Conservation (phyloP, 2,797 vertebrate species). For the Cyprinodon diabolis region DNA sequence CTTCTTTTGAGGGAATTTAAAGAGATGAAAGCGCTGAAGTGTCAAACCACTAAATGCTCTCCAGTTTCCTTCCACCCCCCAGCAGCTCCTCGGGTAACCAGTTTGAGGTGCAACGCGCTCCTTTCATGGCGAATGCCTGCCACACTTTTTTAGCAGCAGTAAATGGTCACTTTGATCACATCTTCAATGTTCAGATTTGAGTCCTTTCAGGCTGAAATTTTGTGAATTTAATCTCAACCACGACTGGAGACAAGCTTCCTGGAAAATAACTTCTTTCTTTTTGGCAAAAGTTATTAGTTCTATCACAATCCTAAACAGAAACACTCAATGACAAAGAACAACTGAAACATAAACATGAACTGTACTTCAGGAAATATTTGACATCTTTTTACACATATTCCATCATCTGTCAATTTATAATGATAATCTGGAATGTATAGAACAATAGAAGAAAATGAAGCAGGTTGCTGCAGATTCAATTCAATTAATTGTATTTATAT, state of each 20-base stretch:
- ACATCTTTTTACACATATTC: too few species aligned
- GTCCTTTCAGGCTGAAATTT: not conserved
- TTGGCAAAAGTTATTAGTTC: not conserved
- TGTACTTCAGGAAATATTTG: too few species aligned
- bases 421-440: not conserved
- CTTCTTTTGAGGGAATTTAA: too few species aligned
- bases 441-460: not conserved
- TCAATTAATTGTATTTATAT: too few species aligned
- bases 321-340: too few species aligned
- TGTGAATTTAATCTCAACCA: not conserved
- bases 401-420: too few species aligned
- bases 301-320: too few species aligned
- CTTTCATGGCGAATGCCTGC: not conserved
- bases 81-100: not conserved
- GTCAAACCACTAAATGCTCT: not conserved
- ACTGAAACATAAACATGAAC: too few species aligned
- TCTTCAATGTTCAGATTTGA: not conserved
- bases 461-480: too few species aligned
- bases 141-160: not conserved
- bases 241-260: not conserved
- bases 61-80: not conserved
- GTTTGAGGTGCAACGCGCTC: not conserved
- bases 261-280: not conserved
- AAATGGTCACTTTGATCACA: not conserved
- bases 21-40: too few species aligned